Evolutionary conservation across 2,113 vertebrate species (phyloP).

Genomic region (Rhipidura dahli): DNA sequence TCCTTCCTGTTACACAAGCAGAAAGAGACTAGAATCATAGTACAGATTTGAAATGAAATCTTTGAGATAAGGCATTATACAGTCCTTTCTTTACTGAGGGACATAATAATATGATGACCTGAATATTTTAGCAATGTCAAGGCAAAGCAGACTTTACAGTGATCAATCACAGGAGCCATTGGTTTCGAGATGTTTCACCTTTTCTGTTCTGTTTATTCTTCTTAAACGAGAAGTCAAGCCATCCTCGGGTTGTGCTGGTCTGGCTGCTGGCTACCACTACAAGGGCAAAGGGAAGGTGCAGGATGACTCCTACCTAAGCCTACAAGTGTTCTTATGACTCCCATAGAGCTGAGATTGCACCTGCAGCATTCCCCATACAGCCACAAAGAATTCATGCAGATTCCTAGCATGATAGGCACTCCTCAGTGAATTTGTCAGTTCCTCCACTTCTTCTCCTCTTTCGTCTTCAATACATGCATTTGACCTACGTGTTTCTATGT

Average conservation of each 20-base stretch:
- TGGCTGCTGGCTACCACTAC: not conserved
- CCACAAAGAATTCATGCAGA: conserved; percentile 16
- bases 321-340: not conserved
- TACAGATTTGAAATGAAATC: not conserved
- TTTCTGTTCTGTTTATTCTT: not conserved
- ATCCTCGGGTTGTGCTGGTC: not conserved
- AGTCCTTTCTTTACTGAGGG: not conserved
- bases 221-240: not conserved
- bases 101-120: not conserved
- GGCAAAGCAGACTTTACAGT: not conserved
- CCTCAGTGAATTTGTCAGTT: not conserved
- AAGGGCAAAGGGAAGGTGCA: not conserved
- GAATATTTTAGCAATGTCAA: not conserved
- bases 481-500: not conserved
- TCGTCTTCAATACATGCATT: not conserved
- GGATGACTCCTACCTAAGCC: not conserved
- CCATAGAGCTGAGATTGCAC: not conserved
- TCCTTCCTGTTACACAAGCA: not conserved
- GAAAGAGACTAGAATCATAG: not conserved
- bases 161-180: not conserved
- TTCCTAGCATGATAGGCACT: not conserved
- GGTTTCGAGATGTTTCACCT: not conserved
- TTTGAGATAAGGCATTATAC: not conserved
- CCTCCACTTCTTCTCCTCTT: not conserved
- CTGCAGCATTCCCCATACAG: not conserved